A percentile compares a stretch with the other conserved stretches of the same genome.
Evolutionary conservation across 2,888 invertebrate genomes (phyloP).

Genomic region (Halictus quadricinctus): DNA sequence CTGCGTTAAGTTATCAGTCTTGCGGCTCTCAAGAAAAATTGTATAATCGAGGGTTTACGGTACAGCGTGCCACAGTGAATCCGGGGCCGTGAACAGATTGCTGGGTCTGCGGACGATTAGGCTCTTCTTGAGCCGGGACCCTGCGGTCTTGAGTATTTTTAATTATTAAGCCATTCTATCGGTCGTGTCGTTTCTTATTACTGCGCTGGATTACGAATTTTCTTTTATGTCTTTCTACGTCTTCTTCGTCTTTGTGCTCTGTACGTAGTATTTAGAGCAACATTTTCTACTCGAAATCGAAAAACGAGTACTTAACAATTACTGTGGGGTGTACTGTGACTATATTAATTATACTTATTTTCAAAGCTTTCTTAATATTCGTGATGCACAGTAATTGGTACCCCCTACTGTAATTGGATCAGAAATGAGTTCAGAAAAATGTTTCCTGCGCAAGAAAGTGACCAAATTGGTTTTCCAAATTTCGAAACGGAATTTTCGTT

Average conservation of each 20-base stretch:
- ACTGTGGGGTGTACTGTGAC: too few species aligned
- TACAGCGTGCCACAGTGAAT: not conserved
- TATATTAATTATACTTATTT: too few species aligned
- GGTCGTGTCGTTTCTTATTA: not conserved
- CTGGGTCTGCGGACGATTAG: not conserved
- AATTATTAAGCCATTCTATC: not conserved
- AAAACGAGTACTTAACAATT: not conserved
- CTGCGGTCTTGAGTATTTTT: not conserved
- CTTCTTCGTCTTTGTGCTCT: too few species aligned
- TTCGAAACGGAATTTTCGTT: not conserved
- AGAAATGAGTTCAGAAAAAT: not conserved
- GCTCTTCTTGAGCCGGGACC: not conserved
- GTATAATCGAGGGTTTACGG: constrained; percentile 27
- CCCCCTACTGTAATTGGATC: too few species aligned
- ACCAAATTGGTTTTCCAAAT: too few species aligned
- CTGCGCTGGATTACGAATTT: not conserved
- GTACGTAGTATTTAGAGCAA: not conserved
- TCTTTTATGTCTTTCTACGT: too few species aligned
- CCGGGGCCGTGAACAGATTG: not conserved
- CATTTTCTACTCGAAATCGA: not conserved
- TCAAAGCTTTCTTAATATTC: too few species aligned
- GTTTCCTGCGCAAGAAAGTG: not conserved
- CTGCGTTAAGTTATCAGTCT: constrained; percentile 72
- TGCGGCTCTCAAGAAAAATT: constrained; percentile 72
- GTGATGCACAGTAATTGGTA: too few species aligned